A percentile compares a stretch with the other conserved stretches of the same genome.
These are phyloP conservation scores for Drosophila ironensis DNA, from an alignment of 1,140 invertebrate genomes.

Conservation along the genomic window DNA sequence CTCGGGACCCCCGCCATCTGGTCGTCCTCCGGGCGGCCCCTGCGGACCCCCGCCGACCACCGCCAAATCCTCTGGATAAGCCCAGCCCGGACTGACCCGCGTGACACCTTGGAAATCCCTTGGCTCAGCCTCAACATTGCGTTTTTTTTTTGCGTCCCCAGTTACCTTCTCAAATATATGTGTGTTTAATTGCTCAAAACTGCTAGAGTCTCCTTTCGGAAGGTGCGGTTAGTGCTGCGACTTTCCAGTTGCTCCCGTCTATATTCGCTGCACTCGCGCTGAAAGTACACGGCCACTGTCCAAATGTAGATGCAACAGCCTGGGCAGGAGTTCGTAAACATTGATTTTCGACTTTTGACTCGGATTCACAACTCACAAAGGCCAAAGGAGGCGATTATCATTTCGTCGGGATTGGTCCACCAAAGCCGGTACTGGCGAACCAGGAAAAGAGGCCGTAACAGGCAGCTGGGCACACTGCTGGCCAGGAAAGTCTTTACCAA, in stretches of 20 bases:
- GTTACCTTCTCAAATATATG: background rate
- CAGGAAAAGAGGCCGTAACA: background rate
- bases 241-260: too few species aligned
- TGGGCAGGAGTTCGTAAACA: background rate
- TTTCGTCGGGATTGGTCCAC: background rate
- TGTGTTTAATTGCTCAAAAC: constrained; percentile 10
- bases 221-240: too few species aligned
- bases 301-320: background rate
- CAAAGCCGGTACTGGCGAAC: background rate
- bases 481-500: background rate
- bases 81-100: background rate
- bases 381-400: background rate
- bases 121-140: constrained; percentile 11
- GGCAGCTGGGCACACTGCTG: background rate
- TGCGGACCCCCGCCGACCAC: constrained; percentile 43
- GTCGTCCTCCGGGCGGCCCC: constrained; percentile 43
- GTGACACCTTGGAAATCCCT: background rate
- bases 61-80: constrained; percentile 23
- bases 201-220: background rate
- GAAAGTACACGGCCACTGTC: background rate
- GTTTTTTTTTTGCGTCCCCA: constrained; percentile 1
- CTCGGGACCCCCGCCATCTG: constrained; percentile 43
- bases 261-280: background rate
- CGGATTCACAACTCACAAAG: background rate
- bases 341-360: background rate